Base-by-base conservation (phyloP, 2,113 vertebrate species). In the Halichoeres trimaculatus region DNA sequence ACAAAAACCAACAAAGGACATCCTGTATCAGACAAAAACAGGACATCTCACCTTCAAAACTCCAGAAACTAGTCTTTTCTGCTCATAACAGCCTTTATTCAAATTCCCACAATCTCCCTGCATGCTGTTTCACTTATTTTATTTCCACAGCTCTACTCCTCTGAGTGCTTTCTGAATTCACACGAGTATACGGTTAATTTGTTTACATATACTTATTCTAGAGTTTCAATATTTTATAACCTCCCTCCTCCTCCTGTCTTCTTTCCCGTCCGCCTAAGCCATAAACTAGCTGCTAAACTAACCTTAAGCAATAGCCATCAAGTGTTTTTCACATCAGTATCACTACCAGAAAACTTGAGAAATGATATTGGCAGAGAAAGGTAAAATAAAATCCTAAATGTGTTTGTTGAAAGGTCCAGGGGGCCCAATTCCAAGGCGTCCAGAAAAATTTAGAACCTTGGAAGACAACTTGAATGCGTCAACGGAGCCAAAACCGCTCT, bases 321-420 rank as follows among this genome's bases (percentile, higher is more conserved):
- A 82, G 71, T 73, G 73, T 62, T 36, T 80, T 84, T 82, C 51
- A 65, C 50, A 55, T 75, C 54, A 73, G 43, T 11, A 22, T 56
- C 51, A 16, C 34, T 60, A 78, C 80, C 87, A 87, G 76, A 76
- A 77, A 74, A 51, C 38, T 78, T 85, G 83, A 81, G 69, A 86
- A 88, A 89, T 69, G 35, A 76, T 78, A 76, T 75, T 88, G 87
- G 85, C 85, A 78, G 68, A 62, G 67, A 63, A 76, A 48, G 57
- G 84, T 60, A 75, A 80, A 76, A 86, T 76, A 86, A 88, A 84
- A 88, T 76, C 73, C 4, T 78, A 48, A 11, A 66, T 85, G 76
- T 81, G 81, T 85, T 83, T 77, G 69, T 70, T 83, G 79, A 89
- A 88, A 80, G 84, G 81, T 86, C 89, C 67, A 57, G 58, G 52